Base-by-base conservation (phyloP, 2,113 vertebrate species). In the Petaurus breviceps region DNA sequence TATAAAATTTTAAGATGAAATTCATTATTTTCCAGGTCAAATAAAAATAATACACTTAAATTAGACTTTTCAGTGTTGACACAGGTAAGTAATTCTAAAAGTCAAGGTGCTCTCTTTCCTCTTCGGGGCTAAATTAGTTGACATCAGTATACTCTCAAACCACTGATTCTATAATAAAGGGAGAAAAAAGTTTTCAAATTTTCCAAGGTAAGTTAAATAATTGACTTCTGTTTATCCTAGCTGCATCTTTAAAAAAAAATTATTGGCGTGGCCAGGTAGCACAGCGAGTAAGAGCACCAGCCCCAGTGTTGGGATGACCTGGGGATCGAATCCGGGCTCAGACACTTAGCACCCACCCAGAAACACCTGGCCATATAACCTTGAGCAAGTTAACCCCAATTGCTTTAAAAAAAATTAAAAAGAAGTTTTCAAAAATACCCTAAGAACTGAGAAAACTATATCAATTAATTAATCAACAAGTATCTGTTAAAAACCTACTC, bases 121-220 rank as follows among this genome's bases (percentile, higher is more conserved):
- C 93, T 92, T 91, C 90, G 61, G 95, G 96, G 91, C 89, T 94
- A 92, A 43, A 77, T 94, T 96, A 96, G 94, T 95, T 97, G 93
- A 95, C 92, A 90, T 93, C 93, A 90, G 51, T 96, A 91, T 51
- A 95, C 46, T 96, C 97, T 89, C 91, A 97, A 96, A 51, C 89
- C 95, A 95, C 97, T 96, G 96, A 96, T 96, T 93, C 92, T 92
- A 51, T 49, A 93, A 54, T 95, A 93, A 91, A 97, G 96, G 94
- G 93, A 31, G 31, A 26, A 94, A 93, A 97, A 93, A 53, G 84
- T 95, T 92, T 97, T 92, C 93, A 96, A 68, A 31, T 94, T 95
- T 96, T 98, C 96, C 93, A 96, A 97, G 89, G 96, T 96, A 96
- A 95, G 94, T 2, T 95, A 95, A 95, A 97, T 93, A 96, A 46